These are phyloP conservation scores for Dasypus novemcinctus DNA, from an alignment of 2,113 vertebrate genomes.

Conservation along the genomic window DNA sequence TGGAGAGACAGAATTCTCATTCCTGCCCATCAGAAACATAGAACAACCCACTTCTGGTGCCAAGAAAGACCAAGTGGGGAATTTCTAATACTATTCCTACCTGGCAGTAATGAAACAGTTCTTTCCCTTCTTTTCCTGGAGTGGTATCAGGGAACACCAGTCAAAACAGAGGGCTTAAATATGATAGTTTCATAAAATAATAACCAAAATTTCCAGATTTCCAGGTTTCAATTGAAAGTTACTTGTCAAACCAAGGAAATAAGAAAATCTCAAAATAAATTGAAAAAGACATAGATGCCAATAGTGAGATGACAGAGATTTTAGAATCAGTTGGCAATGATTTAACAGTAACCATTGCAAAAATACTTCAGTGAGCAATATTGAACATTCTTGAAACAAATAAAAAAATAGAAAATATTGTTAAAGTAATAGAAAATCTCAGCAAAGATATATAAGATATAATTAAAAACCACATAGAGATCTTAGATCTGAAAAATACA, in stretches of 20 bases:
- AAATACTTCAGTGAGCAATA: neutral
- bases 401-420: neutral
- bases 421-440: too few relatives aligned
- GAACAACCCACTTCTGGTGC: too few relatives aligned
- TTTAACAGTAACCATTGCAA: neutral
- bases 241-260: neutral
- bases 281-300: neutral
- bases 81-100: neutral
- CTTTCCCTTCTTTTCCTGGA: neutral
- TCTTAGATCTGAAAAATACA: neutral
- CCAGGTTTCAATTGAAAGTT: neutral
- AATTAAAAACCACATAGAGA: neutral
- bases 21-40: neutral
- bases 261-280: neutral
- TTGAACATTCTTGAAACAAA: neutral
- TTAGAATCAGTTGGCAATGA: neutral
- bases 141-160: neutral
- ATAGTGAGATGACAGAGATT: neutral
- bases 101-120: neutral
- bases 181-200: neutral
- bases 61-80: neutral
- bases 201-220: neutral
- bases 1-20: neutral
- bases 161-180: neutral
- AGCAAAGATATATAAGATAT: neutral